These are phyloP conservation scores for Drosophila pseudoobscura DNA, from an alignment of 1,140 invertebrate species.

Conservation along the genomic window DNA sequence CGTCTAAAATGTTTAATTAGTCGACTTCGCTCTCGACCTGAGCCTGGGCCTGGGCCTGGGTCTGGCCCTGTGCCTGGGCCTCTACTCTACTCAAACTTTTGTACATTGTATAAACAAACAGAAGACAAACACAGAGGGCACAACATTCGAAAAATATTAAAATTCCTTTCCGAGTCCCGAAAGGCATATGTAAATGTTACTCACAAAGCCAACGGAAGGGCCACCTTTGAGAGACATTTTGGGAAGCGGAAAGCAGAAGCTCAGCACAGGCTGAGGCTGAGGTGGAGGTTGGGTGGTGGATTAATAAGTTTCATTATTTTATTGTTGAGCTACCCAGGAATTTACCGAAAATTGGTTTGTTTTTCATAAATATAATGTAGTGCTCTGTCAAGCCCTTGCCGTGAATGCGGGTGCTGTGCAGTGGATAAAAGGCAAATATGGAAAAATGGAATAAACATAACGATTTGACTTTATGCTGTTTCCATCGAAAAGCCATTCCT, in stretches of 20 bases:
- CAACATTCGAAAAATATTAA: conserved; percentile 56
- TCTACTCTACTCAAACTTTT: no score
- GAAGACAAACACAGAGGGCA: conserved; percentile 57
- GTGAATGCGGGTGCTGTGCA: neutral
- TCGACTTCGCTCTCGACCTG: conserved; percentile 14
- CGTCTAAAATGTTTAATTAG: conserved; percentile 69
- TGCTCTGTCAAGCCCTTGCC: conserved; percentile 1
- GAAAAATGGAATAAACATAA: conserved; percentile 61
- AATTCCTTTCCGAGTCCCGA: conserved; percentile 1
- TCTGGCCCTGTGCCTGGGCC: no score
- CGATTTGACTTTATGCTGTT: conserved; percentile 63
- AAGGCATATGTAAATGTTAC: conserved; percentile 20
- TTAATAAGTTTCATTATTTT: no score
- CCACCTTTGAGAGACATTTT: no score
- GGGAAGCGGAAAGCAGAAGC: no score
- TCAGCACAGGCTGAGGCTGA: no score
- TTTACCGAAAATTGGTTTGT: no score
- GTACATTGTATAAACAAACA: conserved; percentile 39
- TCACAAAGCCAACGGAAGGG: no score
- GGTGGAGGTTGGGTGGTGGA: no score
- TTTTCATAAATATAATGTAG: no score
- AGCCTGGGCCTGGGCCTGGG: no score
- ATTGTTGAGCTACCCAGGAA: no score
- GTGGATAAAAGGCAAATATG: conserved; percentile 36
- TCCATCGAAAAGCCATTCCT: conserved; percentile 7